Conservation (phyloP, 2,113 vertebrate genomes). For the Acrocephalus arundinaceus region DNA sequence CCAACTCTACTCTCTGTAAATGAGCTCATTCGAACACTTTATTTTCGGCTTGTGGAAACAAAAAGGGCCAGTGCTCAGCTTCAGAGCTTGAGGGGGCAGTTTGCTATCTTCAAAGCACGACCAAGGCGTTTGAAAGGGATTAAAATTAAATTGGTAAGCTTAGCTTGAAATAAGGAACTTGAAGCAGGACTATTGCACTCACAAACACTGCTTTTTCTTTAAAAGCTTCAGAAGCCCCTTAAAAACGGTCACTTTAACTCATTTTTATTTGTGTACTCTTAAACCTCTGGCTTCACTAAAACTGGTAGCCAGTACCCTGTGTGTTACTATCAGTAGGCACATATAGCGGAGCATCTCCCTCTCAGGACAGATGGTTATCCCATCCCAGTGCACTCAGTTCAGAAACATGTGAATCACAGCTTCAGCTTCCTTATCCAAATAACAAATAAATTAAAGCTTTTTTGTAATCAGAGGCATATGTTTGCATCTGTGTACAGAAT, state of each 20-base stretch:
- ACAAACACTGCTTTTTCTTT: background rate
- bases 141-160: conserved; percentile 56
- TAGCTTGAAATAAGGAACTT: conserved; percentile 24
- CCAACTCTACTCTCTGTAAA: conserved; percentile 77
- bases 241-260: background rate
- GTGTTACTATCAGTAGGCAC: background rate
- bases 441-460: conserved; percentile 60
- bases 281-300: conserved; percentile 29
- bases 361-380: conserved; percentile 66
- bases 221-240: background rate
- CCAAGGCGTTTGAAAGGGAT: conserved; percentile 66
- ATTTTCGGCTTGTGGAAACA: conserved; percentile 74
- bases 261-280: conserved; percentile 26
- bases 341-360: background rate
- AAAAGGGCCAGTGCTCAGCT: conserved; percentile 56
- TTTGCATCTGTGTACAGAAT: conserved; percentile 63
- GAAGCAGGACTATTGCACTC: background rate
- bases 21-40: conserved; percentile 76
- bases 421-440: conserved; percentile 55
- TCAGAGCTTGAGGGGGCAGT: conserved; percentile 48
- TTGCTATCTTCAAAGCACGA: conserved; percentile 72
- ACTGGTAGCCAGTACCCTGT: background rate
- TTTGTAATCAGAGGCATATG: conserved; percentile 62
- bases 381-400: conserved; percentile 47
- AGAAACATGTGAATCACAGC: conserved; percentile 56